These are phyloP conservation scores for Okapia johnstoni DNA, from an alignment of 2,113 vertebrate genomes.

Conservation along the genomic window DNA sequence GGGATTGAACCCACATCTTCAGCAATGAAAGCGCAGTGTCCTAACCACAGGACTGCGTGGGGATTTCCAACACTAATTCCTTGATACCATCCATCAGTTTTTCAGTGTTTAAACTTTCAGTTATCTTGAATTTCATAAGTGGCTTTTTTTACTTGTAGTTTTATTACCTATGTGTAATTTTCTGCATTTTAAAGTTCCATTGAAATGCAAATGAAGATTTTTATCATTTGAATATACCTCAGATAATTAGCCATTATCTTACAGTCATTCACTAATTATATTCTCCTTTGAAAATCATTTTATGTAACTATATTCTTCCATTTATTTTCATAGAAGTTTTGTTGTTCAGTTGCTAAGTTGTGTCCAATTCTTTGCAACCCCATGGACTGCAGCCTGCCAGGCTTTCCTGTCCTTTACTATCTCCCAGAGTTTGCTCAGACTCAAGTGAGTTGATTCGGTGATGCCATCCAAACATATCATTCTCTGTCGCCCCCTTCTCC, in stretches of 20 bases:
- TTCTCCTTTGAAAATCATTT: slow-evolving; percentile 12
- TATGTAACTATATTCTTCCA: not conserved
- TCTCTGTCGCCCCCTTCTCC: not conserved
- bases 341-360: not conserved
- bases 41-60: not conserved
- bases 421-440: not conserved
- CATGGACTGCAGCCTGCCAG: not conserved
- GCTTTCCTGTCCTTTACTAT: not conserved
- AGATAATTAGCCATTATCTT: not conserved
- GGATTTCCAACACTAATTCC: not conserved
- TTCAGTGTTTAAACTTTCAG: not conserved
- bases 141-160: not conserved
- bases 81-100: not conserved
- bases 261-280: not conserved
- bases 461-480: not conserved
- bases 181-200: not conserved
- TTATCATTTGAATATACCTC: not conserved
- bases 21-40: not conserved
- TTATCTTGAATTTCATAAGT: not conserved
- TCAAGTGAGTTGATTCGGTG: not conserved
- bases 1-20: not conserved
- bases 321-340: not conserved
- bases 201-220: not conserved
- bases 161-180: not conserved
- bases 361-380: not conserved